phyloP scores from a whole-genome alignment of 2,797 vertebrate species.

The Zalophus californianus region DNA sequence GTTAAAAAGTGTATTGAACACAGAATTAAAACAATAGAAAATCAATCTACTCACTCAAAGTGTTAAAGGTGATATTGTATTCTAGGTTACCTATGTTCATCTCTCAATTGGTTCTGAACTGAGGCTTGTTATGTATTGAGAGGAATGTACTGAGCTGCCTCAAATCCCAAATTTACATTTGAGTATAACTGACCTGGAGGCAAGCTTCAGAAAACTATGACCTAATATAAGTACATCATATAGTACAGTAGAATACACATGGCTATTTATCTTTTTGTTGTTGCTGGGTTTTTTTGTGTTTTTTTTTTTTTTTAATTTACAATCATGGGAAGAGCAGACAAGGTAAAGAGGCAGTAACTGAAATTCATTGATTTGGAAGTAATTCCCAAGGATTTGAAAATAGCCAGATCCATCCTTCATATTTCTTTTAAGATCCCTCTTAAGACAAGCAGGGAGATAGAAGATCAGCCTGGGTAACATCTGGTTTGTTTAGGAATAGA shows the following conservation, averaged over 20 bases:
- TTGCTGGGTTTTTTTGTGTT: neutral
- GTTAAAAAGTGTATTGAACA: neutral
- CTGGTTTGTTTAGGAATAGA: constrained; percentile 72
- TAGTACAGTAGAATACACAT: constrained; percentile 38
- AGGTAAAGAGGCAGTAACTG: constrained; percentile 64
- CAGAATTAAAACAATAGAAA: neutral
- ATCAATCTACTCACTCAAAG: neutral
- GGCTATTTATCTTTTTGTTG: constrained; percentile 46
- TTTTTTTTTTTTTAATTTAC: neutral
- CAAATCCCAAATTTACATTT: constrained; percentile 37
- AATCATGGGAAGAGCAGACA: constrained; percentile 1
- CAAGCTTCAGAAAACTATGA: neutral
- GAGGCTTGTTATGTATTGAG: neutral
- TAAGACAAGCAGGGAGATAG: constrained; percentile 78
- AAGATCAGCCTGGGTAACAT: constrained; percentile 71
- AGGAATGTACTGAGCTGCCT: neutral
- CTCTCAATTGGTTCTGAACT: neutral
- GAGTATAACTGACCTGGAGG: constrained; percentile 39
- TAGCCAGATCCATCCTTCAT: constrained; percentile 86
- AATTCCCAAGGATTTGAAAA: constrained; percentile 87
- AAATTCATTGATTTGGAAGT: constrained; percentile 75
- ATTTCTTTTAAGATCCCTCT: constrained; percentile 79
- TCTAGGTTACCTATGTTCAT: neutral
- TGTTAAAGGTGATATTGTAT: neutral
- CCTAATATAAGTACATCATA: neutral